These are phyloP conservation scores for Salpingus planirostris DNA, from an alignment of 2,888 invertebrate genomes.

Conservation along the genomic window DNA sequence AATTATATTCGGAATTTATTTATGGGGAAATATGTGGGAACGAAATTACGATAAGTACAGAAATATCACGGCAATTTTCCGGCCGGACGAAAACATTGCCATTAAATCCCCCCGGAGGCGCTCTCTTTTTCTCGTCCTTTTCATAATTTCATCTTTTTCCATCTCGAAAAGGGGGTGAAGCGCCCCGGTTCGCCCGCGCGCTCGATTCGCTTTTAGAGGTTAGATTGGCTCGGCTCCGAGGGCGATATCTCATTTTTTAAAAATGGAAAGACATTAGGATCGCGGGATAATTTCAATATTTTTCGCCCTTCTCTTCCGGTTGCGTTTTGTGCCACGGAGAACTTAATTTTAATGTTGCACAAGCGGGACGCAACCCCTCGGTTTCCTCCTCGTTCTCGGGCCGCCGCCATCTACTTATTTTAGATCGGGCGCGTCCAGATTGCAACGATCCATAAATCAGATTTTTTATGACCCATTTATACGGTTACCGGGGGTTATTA, in stretches of 20 bases:
- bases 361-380: too few relatives aligned
- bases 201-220: too few relatives aligned
- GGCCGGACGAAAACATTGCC: conserved; percentile 25
- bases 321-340: conserved; percentile 1
- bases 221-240: too few relatives aligned
- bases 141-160: too few relatives aligned
- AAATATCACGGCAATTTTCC: conserved; percentile 30
- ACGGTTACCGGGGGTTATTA: conserved; percentile 40
- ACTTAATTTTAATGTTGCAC: conserved; percentile 36
- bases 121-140: too few relatives aligned
- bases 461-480: conserved; percentile 42
- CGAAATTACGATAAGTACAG: too few relatives aligned
- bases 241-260: too few relatives aligned
- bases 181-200: too few relatives aligned
- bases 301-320: conserved; percentile 12
- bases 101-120: too few relatives aligned
- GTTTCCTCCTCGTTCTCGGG: conserved; percentile 15
- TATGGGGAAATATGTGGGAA: too few relatives aligned
- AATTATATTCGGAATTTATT: too few relatives aligned
- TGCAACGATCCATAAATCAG: conserved; percentile 38
- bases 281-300: conserved; percentile 34
- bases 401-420: not conserved
- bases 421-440: conserved; percentile 25
- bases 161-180: too few relatives aligned
- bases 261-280: conserved; percentile 24